A percentile compares a stretch with the other conserved stretches of the same genome.
Conservation (phyloP, 2,797 vertebrate species). For the Synaphobranchus kaupii region DNA sequence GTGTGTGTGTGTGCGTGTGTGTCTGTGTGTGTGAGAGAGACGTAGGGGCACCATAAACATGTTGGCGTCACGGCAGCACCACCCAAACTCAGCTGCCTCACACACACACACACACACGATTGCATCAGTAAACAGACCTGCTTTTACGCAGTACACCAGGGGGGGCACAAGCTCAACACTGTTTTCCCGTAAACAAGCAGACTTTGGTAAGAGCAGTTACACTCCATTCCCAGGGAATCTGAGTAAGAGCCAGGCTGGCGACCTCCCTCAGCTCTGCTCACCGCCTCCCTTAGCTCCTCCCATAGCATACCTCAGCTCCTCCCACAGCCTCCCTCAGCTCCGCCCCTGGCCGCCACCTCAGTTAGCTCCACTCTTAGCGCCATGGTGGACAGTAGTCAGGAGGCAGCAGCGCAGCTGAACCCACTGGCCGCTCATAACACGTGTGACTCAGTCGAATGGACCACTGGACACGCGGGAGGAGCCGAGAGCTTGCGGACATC, state of each 20-base stretch:
- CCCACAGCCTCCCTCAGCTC: too few relatives aligned
- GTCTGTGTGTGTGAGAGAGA: too few relatives aligned
- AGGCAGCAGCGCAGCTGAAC: not conserved
- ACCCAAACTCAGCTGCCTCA: not conserved
- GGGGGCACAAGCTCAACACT: not conserved
- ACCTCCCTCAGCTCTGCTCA: too few relatives aligned
- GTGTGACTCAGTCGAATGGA: not conserved
- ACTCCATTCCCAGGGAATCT: not conserved
- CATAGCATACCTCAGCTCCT: too few relatives aligned
- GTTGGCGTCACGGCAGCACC: not conserved
- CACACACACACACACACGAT: too few relatives aligned
- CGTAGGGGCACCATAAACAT: too few relatives aligned
- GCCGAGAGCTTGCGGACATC: not conserved
- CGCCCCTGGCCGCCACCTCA: too few relatives aligned
- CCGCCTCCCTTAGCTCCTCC: too few relatives aligned
- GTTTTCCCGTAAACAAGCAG: not conserved
- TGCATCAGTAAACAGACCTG: too few relatives aligned
- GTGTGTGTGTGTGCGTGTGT: too few relatives aligned
- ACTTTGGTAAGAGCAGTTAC: not conserved
- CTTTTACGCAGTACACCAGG: not conserved
- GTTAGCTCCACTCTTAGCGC: too few relatives aligned
- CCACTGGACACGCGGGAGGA: not conserved
- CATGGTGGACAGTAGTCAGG: not conserved
- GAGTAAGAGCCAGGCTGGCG: not conserved
- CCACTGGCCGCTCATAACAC: not conserved